Base-by-base conservation (phyloP, 1,140 invertebrate genomes). In the Copidosoma floridanum region DNA sequence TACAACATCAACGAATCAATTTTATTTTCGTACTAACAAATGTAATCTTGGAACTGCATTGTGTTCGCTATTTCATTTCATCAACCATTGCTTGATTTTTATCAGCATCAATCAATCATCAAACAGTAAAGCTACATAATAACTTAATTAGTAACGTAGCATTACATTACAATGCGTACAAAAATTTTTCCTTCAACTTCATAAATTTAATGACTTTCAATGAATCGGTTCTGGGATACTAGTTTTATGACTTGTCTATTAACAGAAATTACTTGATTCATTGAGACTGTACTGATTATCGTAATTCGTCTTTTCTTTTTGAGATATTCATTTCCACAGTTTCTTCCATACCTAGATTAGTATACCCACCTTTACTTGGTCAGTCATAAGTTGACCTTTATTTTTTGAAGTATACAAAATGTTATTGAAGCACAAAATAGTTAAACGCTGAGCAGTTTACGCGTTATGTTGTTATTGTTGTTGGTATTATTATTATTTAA, bases 161-260 rank as follows among this genome's bases (percentile, higher is more conserved):
- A n/a, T n/a, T n/a, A n/a, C n/a, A n/a, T n/a, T n/a, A n/a, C n/a
- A n/a, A n/a, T n/a, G n/a, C n/a, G n/a, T n/a, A n/a, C n/a, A n/a
- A n/a, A n/a, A n/a, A n/a, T n/a, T n/a, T n/a, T n/a, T n/a, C n/a
- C n/a, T n/a, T n/a, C n/a, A n/a, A n/a, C n/a, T n/a, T n/a, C n/a
- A n/a, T n/a, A n/a, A n/a, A n/a, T n/a, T n/a, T n/a, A n/a, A n/a
- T n/a, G n/a, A n/a, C n/a, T n/a, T n/a, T n/a, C n/a, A n/a, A n/a
- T n/a, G 35, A 54, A 48, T 40, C 48, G 51, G 58, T 61, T 61
- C 20, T 61, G 58, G 58, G 51, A 61, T 32, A 44, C 43, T 14
- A 38, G 26, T 10, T 35, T 52, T 52, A 52, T 38, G 50, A 20
- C 29, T 58, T 57, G 40, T 56, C 1, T 52, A 59, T n/a, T 23